Percentiles rank a stretch among this genome's conserved stretches.
These are phyloP conservation scores for Pseudochirops cupreus DNA, from an alignment of 2,797 vertebrate species.

Conservation along the genomic window DNA sequence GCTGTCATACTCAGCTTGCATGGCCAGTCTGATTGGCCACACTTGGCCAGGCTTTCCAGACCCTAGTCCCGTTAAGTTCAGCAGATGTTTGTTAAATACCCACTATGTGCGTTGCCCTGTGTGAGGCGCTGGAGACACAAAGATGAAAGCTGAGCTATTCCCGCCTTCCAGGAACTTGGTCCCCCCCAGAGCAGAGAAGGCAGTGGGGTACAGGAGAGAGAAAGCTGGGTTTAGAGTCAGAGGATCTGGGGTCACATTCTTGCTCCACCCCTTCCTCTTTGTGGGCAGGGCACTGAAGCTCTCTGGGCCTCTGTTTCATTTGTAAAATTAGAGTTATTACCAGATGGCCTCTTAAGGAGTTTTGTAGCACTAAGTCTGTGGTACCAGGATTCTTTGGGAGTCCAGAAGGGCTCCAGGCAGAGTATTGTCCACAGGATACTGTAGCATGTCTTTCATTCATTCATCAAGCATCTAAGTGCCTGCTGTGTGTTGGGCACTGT, in stretches of 20 bases:
- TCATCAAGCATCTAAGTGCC: background rate
- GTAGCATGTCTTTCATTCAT: too few relatives aligned
- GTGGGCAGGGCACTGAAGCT: background rate
- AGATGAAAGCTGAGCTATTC: background rate
- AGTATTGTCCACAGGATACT: background rate
- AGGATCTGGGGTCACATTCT: background rate
- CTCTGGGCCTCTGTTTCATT: background rate
- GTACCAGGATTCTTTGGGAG: too few relatives aligned
- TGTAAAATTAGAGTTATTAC: too few relatives aligned
- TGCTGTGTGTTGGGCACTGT: background rate
- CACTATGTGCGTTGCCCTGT: background rate
- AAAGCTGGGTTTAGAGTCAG: background rate
- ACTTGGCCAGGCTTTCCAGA: background rate
- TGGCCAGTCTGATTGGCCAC: background rate
- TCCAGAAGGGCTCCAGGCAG: too few relatives aligned
- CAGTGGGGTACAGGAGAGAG: background rate
- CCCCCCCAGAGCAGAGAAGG: background rate
- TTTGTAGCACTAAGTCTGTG: background rate
- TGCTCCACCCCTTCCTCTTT: background rate
- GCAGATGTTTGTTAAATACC: background rate
- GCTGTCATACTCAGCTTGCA: rapidly evolving
- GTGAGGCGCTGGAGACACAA: background rate
- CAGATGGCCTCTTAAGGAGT: background rate
- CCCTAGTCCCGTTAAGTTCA: background rate
- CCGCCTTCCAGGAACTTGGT: background rate